phyloP scores from a whole-genome alignment of 2,113 vertebrate genomes.

The Pachycephala philippinensis region DNA sequence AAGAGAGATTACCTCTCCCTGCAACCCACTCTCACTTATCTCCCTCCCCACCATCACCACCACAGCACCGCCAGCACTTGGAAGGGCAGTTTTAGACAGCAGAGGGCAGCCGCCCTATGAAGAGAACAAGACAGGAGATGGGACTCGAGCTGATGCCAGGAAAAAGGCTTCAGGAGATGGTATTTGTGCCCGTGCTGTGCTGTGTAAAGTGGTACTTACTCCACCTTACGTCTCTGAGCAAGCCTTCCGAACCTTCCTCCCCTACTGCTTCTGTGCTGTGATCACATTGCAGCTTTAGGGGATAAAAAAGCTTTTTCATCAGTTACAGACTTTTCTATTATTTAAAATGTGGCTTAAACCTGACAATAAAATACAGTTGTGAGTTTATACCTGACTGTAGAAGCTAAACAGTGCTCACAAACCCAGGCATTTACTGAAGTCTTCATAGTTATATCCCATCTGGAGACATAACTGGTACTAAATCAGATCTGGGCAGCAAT shows the following conservation, averaged over 20 bases:
- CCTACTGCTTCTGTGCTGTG: background rate
- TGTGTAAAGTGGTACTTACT: background rate
- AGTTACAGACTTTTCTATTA: background rate
- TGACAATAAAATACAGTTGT: background rate
- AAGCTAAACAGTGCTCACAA: background rate
- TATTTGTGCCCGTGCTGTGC: background rate
- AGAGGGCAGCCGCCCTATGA: conserved; percentile 57
- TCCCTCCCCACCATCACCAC: background rate
- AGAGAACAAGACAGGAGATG: background rate
- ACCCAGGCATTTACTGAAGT: background rate
- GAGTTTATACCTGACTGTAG: background rate
- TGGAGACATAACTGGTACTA: background rate
- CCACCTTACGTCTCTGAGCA: background rate
- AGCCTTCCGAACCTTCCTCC: background rate
- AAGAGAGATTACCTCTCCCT: background rate
- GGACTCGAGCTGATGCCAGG: background rate
- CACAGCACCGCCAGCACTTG: background rate
- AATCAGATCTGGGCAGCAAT: background rate
- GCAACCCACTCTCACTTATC: background rate
- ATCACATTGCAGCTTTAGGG: background rate
- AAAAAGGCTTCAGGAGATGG: background rate
- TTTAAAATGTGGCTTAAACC: background rate
- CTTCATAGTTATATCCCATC: background rate
- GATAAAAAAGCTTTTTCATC: background rate
- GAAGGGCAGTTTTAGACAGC: conserved; percentile 25